Percentiles rank a stretch among this genome's conserved stretches.
phyloP scores from a whole-genome alignment of 2,888 invertebrate genomes.

The Geophilus truncorum region DNA sequence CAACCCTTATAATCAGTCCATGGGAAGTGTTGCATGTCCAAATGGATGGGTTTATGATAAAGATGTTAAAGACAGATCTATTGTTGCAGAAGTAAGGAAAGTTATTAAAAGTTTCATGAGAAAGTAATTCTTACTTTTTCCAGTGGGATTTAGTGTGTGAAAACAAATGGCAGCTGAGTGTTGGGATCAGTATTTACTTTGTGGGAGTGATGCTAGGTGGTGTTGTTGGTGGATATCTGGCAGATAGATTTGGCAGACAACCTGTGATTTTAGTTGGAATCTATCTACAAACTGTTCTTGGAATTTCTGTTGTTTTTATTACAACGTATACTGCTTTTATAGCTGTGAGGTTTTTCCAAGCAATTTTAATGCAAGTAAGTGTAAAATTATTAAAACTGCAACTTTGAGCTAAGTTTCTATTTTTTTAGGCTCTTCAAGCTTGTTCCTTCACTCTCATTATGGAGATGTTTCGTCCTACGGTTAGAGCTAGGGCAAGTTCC shows the following conservation, averaged over 20 bases:
- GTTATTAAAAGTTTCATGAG: too few relatives aligned
- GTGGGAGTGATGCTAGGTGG: conserved; percentile 27
- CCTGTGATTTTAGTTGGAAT: conserved; percentile 21
- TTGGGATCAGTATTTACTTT: conserved; percentile 29
- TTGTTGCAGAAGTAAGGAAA: background rate
- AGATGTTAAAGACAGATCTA: background rate
- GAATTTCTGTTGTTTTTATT: conserved; percentile 23
- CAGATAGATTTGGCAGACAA: conserved; percentile 7
- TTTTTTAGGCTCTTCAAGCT: conserved; percentile 51
- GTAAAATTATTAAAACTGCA: background rate
- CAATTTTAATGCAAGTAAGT: conserved; percentile 29
- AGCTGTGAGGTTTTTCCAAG: conserved; percentile 25
- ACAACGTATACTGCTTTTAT: conserved; percentile 28
- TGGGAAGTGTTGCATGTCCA: background rate
- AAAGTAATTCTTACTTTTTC: too few relatives aligned
- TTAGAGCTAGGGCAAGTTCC: conserved; percentile 52
- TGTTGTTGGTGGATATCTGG: conserved; percentile 9
- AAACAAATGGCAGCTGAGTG: conserved; percentile 12
- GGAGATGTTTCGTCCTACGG: conserved; percentile 52
- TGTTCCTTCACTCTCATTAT: conserved; percentile 53
- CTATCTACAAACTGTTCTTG: background rate
- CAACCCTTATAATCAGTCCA: background rate
- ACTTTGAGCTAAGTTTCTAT: background rate
- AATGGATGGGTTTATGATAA: background rate
- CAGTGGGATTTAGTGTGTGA: conserved; percentile 33